Evolutionary conservation across 2,797 vertebrate genomes (phyloP).

Genomic region (Chaunax sp.): DNA sequence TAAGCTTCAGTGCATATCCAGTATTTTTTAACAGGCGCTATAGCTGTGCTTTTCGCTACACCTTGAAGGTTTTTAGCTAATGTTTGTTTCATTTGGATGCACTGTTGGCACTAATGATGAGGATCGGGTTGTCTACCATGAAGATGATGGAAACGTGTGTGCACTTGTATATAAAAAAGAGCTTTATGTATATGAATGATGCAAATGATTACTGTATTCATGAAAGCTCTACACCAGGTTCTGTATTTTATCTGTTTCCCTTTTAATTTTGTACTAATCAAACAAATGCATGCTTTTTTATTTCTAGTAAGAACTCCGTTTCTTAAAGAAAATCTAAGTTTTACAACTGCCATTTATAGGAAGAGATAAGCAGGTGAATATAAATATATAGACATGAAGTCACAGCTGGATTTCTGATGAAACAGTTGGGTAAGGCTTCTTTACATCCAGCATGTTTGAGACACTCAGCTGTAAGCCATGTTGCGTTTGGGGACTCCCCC

Average conservation of each 20-base stretch:
- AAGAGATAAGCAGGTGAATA: constrained; percentile 25
- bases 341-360: constrained; percentile 18
- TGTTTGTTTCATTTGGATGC: constrained; percentile 44
- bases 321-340: constrained; percentile 20
- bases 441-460: constrained; percentile 11
- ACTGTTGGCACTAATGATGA: constrained; percentile 51
- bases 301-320: constrained; percentile 36
- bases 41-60: constrained; percentile 66
- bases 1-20: constrained; percentile 60
- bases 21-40: constrained; percentile 62
- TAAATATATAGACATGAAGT: constrained; percentile 6
- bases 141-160: constrained; percentile 66
- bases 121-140: constrained; percentile 40
- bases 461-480: constrained; percentile 45
- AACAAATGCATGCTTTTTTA: constrained; percentile 49
- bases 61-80: constrained; percentile 55
- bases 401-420: constrained; percentile 17
- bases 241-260: constrained; percentile 28
- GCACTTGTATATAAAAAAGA: constrained; percentile 58
- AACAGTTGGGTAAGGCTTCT: constrained; percentile 26
- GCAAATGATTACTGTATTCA: constrained; percentile 25
- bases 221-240: constrained; percentile 38
- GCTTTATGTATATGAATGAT: constrained; percentile 58
- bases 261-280: constrained; percentile 56
- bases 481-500: constrained; percentile 58